Percentiles rank a stretch among this genome's conserved stretches.
Conservation (phyloP, 2,113 vertebrate species). For the Strix aluco region DNA sequence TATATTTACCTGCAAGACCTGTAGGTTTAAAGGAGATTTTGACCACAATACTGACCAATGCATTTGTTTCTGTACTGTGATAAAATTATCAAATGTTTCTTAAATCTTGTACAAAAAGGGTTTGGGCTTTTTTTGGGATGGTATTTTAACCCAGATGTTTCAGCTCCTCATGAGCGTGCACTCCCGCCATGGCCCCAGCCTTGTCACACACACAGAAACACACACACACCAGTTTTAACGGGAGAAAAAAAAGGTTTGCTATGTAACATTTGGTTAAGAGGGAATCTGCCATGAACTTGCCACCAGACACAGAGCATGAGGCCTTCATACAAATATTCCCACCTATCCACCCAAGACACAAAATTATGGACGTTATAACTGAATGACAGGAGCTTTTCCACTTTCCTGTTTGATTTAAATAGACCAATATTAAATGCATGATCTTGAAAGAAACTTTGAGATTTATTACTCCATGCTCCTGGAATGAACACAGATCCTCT, state of each 20-base stretch:
- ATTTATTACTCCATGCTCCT: neutral
- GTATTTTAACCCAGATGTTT: neutral
- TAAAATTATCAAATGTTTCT: neutral
- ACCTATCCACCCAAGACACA: neutral
- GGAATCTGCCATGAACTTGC: neutral
- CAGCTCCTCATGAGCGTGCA: neutral
- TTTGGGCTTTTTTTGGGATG: fast-evolving
- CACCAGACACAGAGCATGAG: fast-evolving
- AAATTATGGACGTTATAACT: neutral
- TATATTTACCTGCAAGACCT: neutral
- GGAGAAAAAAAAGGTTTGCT: neutral
- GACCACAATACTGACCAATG: neutral
- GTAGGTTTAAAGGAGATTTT: neutral
- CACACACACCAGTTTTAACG: neutral
- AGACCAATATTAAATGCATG: neutral
- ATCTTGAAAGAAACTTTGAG: neutral
- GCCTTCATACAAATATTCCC: fast-evolving
- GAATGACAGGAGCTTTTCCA: neutral
- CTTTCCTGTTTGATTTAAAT: neutral
- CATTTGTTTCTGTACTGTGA: neutral
- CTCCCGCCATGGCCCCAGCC: neutral
- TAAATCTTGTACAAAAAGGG: neutral
- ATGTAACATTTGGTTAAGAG: fast-evolving
- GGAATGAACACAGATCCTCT: neutral
- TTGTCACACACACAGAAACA: too few relatives aligned